Percentiles rank a stretch among this genome's conserved stretches.
These are phyloP conservation scores for Sakesphorus luctuosus DNA, from an alignment of 2,113 vertebrate genomes.

Conservation along the genomic window DNA sequence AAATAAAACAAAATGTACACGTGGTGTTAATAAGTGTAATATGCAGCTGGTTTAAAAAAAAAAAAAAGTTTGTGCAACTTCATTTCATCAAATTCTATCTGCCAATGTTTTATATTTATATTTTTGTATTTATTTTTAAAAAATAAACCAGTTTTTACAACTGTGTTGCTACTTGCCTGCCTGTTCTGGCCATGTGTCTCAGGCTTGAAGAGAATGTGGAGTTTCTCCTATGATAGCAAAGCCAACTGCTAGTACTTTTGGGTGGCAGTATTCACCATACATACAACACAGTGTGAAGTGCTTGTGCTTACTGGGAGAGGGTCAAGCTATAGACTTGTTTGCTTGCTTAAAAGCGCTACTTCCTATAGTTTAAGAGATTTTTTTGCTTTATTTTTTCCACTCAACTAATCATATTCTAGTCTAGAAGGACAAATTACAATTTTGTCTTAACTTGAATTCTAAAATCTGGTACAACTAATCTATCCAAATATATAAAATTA, in stretches of 20 bases:
- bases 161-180: conserved; percentile 64
- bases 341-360: background rate
- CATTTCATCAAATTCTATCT: conserved; percentile 87
- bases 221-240: background rate
- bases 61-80: conserved; percentile 80
- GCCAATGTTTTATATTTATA: conserved; percentile 99
- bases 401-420: background rate
- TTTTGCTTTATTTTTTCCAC: background rate
- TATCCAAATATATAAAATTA: background rate
- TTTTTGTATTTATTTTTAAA: conserved; percentile 99
- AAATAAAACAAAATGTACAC: conserved; percentile 74
- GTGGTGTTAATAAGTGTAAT: conserved; percentile 84
- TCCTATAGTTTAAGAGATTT: background rate
- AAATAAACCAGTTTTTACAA: conserved; percentile 91
- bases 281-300: background rate
- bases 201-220: background rate
- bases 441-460: background rate
- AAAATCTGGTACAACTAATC: background rate
- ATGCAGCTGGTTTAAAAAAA: conserved; percentile 80
- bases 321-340: background rate
- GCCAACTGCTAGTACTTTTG: background rate
- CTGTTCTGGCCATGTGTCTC: background rate
- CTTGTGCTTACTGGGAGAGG: background rate
- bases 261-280: background rate
- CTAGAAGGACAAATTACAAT: background rate